These are phyloP conservation scores for Forbesichthys agassizii DNA, from an alignment of 2,113 vertebrate species.

Conservation along the genomic window DNA sequence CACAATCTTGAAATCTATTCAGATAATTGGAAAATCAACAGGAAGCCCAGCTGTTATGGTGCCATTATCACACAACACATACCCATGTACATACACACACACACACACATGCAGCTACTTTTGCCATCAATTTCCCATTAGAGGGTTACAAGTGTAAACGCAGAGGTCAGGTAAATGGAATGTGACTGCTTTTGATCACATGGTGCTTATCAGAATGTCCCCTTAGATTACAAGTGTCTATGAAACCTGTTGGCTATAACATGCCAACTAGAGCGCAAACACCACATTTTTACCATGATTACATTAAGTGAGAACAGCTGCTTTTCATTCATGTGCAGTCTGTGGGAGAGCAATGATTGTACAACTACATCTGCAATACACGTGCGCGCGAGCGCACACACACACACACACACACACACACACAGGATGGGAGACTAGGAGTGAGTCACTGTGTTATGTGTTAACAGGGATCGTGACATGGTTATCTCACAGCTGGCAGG, in stretches of 20 bases:
- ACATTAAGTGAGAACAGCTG: constrained; percentile 18
- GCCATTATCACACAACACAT: too few species aligned
- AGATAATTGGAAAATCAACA: too few species aligned
- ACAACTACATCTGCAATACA: neutral
- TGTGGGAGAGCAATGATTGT: constrained; percentile 13
- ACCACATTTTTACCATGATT: neutral
- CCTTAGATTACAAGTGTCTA: too few species aligned
- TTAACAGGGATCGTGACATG: constrained; percentile 15
- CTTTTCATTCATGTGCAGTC: constrained; percentile 11
- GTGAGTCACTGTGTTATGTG: constrained; percentile 20
- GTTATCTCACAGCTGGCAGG: constrained; percentile 6
- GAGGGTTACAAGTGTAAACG: too few species aligned
- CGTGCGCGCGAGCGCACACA: neutral
- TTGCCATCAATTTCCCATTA: constrained; percentile 1
- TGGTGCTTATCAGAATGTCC: too few species aligned
- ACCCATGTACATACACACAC: too few species aligned
- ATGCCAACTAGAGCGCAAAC: constrained; percentile 1
- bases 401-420: neutral
- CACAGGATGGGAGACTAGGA: neutral
- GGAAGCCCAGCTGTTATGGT: too few species aligned
- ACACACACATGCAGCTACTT: constrained; percentile 10
- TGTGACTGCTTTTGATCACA: too few species aligned
- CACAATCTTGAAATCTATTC: too few species aligned
- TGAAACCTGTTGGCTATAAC: neutral
- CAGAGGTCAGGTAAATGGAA: too few species aligned